Base-by-base conservation (phyloP, 1,140 invertebrate species). In the Drosophila mojavensis region DNA sequence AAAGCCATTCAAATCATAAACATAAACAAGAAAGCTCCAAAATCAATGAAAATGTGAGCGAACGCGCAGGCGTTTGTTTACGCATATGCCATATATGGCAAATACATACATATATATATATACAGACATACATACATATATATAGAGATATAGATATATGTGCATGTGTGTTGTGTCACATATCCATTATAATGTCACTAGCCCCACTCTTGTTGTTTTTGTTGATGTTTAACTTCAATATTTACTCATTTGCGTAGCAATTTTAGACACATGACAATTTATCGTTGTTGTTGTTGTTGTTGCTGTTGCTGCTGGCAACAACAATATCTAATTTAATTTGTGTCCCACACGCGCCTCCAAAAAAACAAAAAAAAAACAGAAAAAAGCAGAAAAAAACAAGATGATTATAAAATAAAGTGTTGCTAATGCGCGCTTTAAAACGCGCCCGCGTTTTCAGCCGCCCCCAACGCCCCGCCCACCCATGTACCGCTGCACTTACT, bases 181-280 rank as follows among this genome's bases (percentile, higher is more conserved):
- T 68, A 78, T 79, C 75, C 82, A 73, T 76, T 88, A 79, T 71
- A 85, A 82, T 68, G 61, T 65, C 75, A 88, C 68, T 55, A 73
- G 70, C 56, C 64, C 41, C 64, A 68, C 58, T 62, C 56, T 30
- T 30, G 28, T 30, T 30, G 28, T 33, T 33, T 7, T 4, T 39
- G 1, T 50, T 53, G 54, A 64, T 83, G 63, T 51, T 79, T 67
- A 64, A 64, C 59, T 85, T 83, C 79, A 88, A 88, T 89, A 84
- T 80, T 88, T 89, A 80, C 80, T 69, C 77, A 80, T 75, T 86
- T 89, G 80, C 80, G 76, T 84, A 74, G 77, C 80, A 88, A 89
- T 88, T 89, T 80, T 64, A 66, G 86, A 67, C 83, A 89, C 83
- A 88, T 88, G 83, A 88, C 84, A 86, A 74, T 86, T 73, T 82